Evolutionary conservation across 2,888 invertebrate genomes (phyloP), one percentile per base, ranked within the genome.

Genomic region (Pachydiplax longipennis): DNA sequence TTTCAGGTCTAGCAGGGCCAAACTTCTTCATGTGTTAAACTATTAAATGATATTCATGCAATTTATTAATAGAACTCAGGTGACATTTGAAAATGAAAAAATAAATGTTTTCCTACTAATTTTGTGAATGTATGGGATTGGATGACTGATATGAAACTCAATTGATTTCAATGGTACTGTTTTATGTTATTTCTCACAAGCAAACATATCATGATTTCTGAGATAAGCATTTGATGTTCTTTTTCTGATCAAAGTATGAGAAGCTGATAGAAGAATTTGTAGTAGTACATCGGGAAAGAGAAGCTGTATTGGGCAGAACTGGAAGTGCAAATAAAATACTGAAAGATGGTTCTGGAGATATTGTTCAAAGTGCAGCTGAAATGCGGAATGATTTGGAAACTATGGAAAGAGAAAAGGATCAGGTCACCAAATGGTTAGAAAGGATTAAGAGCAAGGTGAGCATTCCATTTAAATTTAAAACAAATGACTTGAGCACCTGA

Each of bases 361-460:
- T 87, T 31, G 12, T 37, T 48, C 96, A 96, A 93, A 96, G 97
- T n/a, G 95, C 96, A 0, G 95, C 96, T 3, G 98, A 98, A 94
- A 96, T 98, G 91, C 96, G 97, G 92, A 96, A 96, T 92, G 98
- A 98, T 93, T 96, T 98, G 90, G 96, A 96, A 92, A 96, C 97
- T 91, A 98, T 98, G 97, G 97, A 97, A 92, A 96, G 97, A 90
- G 98, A 98, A 93, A 96, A 96, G 93, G 97, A 97, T 92, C 97
- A 97, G 92, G 96, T 97, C 93, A 93, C 93, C 92, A 95, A 95
- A 92, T 95, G 95, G 93, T 95, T 96, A 91, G 95, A 96, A 92
- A 94, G 95, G 92, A 94, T 95, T 80, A 95, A 95, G 91, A 93
- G 94, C 92, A 95, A 95, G 94, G 95, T 95, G 91, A 83, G 61